A percentile compares a stretch with the other conserved stretches of the same genome.
Evolutionary conservation across 2,888 invertebrate species (phyloP).

Genomic region (Thera britannica): DNA sequence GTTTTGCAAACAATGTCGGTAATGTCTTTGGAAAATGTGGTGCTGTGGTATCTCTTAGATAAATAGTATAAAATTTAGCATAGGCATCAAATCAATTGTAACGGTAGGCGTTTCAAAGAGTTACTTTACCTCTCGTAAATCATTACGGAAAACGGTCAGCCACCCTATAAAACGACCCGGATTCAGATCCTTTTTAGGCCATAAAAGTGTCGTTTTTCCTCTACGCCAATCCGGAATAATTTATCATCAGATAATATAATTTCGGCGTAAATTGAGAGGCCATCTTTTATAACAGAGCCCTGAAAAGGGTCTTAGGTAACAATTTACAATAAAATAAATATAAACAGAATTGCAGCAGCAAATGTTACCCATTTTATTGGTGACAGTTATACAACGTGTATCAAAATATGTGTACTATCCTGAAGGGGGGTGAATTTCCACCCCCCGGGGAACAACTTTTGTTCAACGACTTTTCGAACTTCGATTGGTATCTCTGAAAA

Average conservation of each 20-base stretch:
- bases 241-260: constrained; percentile 28
- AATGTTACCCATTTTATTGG: no score
- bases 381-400: no score
- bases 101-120: constrained; percentile 17
- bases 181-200: constrained; percentile 24
- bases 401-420: no score
- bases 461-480: no score
- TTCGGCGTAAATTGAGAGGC: constrained; percentile 14
- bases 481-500: no score
- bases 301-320: constrained; percentile 12
- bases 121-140: constrained; percentile 30
- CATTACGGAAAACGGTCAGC: constrained; percentile 23
- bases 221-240: constrained; percentile 19
- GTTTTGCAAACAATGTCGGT: no score
- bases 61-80: background rate
- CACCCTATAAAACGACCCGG: constrained; percentile 24
- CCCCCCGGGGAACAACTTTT: no score
- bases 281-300: constrained; percentile 10
- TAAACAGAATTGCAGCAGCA: constrained; percentile 1
- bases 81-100: constrained; percentile 19
- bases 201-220: constrained; percentile 27
- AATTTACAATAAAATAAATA: constrained; percentile 24
- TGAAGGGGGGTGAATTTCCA: no score
- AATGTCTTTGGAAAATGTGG: no score
- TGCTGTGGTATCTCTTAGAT: no score